Base-by-base conservation (phyloP, 1,140 invertebrate genomes). In the Caenorhabditis brenneri region DNA sequence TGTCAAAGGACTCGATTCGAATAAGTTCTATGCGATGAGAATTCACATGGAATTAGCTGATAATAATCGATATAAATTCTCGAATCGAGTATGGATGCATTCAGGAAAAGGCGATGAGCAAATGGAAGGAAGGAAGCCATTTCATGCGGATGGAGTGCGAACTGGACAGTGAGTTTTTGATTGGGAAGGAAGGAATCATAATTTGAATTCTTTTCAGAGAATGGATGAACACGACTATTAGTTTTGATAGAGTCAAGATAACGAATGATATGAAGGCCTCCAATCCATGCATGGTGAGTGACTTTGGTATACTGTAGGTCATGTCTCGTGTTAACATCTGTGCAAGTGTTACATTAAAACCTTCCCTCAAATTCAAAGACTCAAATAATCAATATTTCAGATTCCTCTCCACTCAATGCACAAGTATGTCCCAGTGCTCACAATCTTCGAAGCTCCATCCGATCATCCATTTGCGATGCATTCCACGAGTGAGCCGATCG, bases 341-440 rank as follows among this genome's bases (percentile, higher is more conserved):
- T n/a, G n/a, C n/a, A n/a, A n/a, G n/a, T n/a, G n/a, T n/a, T n/a
- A n/a, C n/a, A n/a, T n/a, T n/a, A n/a, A n/a, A n/a, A n/a, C n/a
- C n/a, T n/a, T n/a, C n/a, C n/a, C n/a, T n/a, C n/a, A n/a, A 27
- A 9, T 29, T 58, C n/a, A 58, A 58, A 6, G 7, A 24, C 7
- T 58, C n/a, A 27, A 27, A 27, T 27, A n/a, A n/a, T 58, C n/a
- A 1, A 27, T 27, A 58, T 65, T 65, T 65, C 29, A 65, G 65
- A 42, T 74, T 42, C 15, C 27, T 1, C 65, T 74, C 24, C 33
- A 42, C n/a, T 42, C 36, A 1, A 74, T 74, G 65, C 65, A 74
- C 36, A 74, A 74, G 10, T 74, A 74, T n/a, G 36, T 74, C 15
- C 65, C 65, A 74, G 65, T 74, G 10, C 19, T 74, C 36, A 74